These are phyloP conservation scores for Xiphophorus birchmanni DNA, from an alignment of 2,797 vertebrate species.

Conservation along the genomic window DNA sequence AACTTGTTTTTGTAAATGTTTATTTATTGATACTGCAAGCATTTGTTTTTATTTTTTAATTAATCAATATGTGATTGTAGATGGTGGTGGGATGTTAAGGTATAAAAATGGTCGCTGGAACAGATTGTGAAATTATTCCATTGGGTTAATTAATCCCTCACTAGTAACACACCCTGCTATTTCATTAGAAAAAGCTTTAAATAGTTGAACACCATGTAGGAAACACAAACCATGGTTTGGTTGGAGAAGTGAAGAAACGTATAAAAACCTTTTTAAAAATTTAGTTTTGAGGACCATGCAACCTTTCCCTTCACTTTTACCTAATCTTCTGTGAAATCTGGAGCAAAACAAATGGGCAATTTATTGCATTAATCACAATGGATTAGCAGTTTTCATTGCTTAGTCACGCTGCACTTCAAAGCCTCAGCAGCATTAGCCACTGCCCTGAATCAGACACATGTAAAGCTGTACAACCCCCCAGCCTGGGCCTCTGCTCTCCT, in stretches of 20 bases:
- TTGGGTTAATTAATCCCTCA: neutral
- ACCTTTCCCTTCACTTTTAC: slow-evolving; percentile 28
- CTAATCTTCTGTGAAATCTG: slow-evolving; percentile 52
- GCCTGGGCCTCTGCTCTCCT: slow-evolving; percentile 69
- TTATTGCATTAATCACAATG: slow-evolving; percentile 86
- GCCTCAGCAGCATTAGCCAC: slow-evolving; percentile 65
- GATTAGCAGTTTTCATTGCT: slow-evolving; percentile 83
- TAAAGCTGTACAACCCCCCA: slow-evolving; percentile 48
- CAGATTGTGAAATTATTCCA: neutral
- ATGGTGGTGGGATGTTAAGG: neutral
- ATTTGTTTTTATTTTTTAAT: neutral
- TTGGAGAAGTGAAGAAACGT: neutral
- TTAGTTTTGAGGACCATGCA: slow-evolving; percentile 27
- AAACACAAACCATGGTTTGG: neutral
- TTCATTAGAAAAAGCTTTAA: neutral
- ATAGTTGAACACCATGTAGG: neutral
- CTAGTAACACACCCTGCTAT: neutral
- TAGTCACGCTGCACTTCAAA: slow-evolving; percentile 82
- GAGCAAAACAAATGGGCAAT: slow-evolving; percentile 73
- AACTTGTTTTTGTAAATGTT: neutral
- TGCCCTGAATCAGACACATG: slow-evolving; percentile 49
- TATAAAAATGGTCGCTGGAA: neutral
- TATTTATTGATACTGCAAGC: neutral
- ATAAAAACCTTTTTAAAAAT: neutral
- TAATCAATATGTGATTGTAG: neutral